Evolutionary conservation across 1,140 invertebrate species (phyloP), one percentile per base, ranked within the genome.

Genomic region (Drosophila erecta): DNA sequence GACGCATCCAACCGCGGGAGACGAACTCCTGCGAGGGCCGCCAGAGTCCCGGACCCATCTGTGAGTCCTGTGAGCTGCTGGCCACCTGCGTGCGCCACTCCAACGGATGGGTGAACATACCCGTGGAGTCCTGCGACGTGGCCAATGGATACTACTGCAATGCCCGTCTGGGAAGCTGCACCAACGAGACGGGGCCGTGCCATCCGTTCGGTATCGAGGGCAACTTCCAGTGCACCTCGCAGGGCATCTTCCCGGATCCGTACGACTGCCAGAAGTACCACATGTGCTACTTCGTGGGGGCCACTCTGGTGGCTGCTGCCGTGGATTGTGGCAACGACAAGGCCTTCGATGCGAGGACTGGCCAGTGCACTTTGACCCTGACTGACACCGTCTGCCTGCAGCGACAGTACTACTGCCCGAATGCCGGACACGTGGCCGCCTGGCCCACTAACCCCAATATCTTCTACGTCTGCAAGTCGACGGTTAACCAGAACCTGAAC

Each of bases 191-290:
- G 0, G 91, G 91, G 0, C 91, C 91, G 0, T 92, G 91, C 37
- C 89, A 92, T 74, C 91, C 91, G 0, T 85, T 92, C 51, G 90
- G 90, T 5, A 79, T 80, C 27, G 89, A 90, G 33, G 90, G 80
- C 37, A 92, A 91, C 61, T 92, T 92, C 10, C 86, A 87, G 35
- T 92, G 91, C 61, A 91, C 91, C 17, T 90, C 91, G 12, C 79
- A 92, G 30, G 92, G 92, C 38, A 81, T 92, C n/a, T 93, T 92
- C 30, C 92, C 92, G 2, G 91, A 93, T 77, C 90, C 92, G 3
- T 92, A 92, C 11, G 85, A 92, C 37, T 93, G 92, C 54, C 90
- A 92, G 55, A 85, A 89, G 53, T 93, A 92, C 56, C 91, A 93
- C 58, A 92, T 93, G 73, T 93, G 92, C 56, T 84, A 89, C 20